Percentiles rank a stretch among this genome's conserved stretches.
phyloP scores from a whole-genome alignment of 2,113 vertebrate species.

The Pituophis catenifer region DNA sequence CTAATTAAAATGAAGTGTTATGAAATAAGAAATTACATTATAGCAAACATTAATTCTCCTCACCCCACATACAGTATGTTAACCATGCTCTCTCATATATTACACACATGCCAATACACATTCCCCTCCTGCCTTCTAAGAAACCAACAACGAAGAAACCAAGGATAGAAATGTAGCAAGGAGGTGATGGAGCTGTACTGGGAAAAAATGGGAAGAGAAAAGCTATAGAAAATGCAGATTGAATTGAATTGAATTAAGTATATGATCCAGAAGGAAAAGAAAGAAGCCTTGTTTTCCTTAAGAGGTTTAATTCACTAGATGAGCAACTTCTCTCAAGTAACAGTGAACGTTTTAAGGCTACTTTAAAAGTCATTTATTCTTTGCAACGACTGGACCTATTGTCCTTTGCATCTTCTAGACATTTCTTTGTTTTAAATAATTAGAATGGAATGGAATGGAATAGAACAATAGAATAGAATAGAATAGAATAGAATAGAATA shows the following conservation, averaged over 20 bases:
- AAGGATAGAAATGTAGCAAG: background rate
- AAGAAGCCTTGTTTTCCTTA: background rate
- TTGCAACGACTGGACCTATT: background rate
- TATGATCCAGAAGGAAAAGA: background rate
- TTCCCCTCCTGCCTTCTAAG: background rate
- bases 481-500: too few species aligned
- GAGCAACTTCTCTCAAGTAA: background rate
- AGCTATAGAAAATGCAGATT: background rate
- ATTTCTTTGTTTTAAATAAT: too few species aligned
- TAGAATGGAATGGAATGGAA: too few species aligned
- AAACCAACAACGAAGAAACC: background rate
- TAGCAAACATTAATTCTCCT: background rate
- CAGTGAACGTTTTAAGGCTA: background rate
- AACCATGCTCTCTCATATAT: background rate
- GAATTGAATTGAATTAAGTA: background rate
- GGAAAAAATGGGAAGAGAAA: background rate
- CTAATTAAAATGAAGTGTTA: background rate
- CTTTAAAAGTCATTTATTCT: background rate
- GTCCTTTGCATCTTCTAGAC: background rate
- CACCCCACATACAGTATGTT: background rate
- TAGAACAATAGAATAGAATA: too few species aligned
- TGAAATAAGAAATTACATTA: background rate
- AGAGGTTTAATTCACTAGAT: background rate
- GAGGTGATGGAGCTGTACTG: background rate
- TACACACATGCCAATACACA: background rate